Evolutionary conservation across 2,113 vertebrate genomes (phyloP).

Genomic region (Theropithecus gelada): DNA sequence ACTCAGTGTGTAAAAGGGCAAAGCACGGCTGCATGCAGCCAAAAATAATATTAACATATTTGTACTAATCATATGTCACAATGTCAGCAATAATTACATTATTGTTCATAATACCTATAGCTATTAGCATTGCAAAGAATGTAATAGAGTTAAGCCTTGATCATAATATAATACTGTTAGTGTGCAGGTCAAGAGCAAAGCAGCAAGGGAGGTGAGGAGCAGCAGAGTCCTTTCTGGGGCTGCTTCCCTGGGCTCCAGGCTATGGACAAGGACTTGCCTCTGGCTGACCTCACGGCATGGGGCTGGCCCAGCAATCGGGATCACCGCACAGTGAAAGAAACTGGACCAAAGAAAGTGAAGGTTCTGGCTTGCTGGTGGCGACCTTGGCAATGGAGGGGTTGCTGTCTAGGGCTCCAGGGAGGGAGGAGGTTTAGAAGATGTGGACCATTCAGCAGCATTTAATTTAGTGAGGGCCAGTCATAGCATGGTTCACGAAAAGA

Average conservation of each 20-base stretch:
- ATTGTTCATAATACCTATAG: not conserved
- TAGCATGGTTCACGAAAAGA: not conserved
- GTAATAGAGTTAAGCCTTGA: not conserved
- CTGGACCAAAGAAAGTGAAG: not conserved
- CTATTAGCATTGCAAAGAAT: too few relatives aligned
- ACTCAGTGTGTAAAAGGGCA: not conserved
- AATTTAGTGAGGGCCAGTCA: not conserved
- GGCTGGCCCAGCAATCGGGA: not conserved
- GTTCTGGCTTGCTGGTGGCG: not conserved
- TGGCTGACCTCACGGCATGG: not conserved
- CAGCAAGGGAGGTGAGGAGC: not conserved
- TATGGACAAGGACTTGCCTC: not conserved
- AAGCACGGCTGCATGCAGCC: fast-evolving
- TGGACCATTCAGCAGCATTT: not conserved
- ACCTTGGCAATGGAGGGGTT: not conserved
- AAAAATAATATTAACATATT: not conserved
- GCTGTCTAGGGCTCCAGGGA: not conserved
- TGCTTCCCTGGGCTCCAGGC: not conserved
- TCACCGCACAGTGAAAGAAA: not conserved
- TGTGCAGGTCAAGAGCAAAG: not conserved
- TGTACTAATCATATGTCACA: not conserved
- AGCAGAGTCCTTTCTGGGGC: not conserved
- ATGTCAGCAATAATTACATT: not conserved
- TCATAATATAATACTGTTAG: not conserved
- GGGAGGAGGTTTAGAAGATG: not conserved